Conservation (phyloP, 1,140 invertebrate genomes). For the Steinernema khuongi region DNA sequence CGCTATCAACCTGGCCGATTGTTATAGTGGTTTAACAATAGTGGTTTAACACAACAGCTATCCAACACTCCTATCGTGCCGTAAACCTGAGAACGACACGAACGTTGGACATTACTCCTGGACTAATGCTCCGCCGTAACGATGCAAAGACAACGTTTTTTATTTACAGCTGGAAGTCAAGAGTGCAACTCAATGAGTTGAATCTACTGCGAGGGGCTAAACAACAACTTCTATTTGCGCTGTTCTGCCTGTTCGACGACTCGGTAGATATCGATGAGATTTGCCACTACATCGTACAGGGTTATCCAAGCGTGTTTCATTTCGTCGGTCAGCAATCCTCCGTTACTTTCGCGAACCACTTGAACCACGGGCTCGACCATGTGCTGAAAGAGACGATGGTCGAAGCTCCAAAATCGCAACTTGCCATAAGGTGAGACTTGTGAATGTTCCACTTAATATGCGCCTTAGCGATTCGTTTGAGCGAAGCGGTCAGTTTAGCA, state of each 20-base stretch:
- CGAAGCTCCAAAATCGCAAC: neutral
- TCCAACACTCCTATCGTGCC: too few species aligned
- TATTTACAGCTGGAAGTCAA: too few species aligned
- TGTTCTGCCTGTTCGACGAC: constrained; percentile 18
- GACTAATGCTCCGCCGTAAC: too few species aligned
- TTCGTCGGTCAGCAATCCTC: constrained; percentile 34
- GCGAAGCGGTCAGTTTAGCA: constrained; percentile 26
- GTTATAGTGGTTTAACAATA: too few species aligned
- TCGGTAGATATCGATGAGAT: constrained; percentile 47
- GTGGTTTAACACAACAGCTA: too few species aligned
- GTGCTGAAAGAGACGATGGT: constrained; percentile 34
- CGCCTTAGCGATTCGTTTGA: constrained; percentile 43
- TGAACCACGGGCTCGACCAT: constrained; percentile 43
- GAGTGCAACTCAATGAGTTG: too few species aligned
- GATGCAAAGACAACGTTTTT: too few species aligned
- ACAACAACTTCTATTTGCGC: neutral
- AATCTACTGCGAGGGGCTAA: neutral
- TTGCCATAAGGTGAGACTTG: constrained; percentile 45
- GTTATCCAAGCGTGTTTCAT: constrained; percentile 46
- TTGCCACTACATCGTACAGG: constrained; percentile 53
- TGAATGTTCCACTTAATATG: constrained; percentile 52
- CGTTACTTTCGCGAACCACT: constrained; percentile 34
- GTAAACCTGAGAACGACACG: too few species aligned
- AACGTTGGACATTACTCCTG: too few species aligned
- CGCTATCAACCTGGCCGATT: too few species aligned